Evolutionary conservation across 2,113 vertebrate species (phyloP).

Genomic region (Pica pica): DNA sequence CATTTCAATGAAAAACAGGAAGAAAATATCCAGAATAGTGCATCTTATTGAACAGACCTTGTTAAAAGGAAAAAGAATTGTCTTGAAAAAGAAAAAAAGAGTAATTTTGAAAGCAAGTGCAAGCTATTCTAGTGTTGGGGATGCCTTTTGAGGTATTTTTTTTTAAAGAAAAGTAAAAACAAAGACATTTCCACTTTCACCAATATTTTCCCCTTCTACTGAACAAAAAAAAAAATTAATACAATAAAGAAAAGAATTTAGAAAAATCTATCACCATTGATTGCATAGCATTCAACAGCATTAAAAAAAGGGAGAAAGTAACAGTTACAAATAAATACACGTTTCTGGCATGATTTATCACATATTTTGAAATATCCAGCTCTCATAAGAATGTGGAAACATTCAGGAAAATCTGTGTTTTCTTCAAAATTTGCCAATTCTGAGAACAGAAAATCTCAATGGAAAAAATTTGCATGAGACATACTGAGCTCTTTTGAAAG

Average conservation of each 20-base stretch:
- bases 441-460: not conserved
- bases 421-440: not conserved
- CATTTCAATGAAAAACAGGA: not conserved
- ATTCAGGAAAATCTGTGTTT: not conserved
- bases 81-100: not conserved
- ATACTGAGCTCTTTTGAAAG: not conserved
- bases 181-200: not conserved
- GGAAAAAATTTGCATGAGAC: not conserved
- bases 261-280: not conserved
- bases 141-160: not conserved
- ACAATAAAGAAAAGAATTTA: not conserved
- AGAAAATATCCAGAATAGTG: not conserved
- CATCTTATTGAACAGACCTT: not conserved
- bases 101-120: not conserved
- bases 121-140: not conserved
- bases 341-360: not conserved
- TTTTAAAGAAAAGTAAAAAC: not conserved
- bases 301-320: not conserved
- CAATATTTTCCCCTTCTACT: not conserved
- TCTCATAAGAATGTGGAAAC: not conserved
- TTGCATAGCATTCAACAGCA: not conserved
- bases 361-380: not conserved
- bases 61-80: not conserved
- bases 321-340: not conserved
- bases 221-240: not conserved